Conservation (phyloP, 2,888 invertebrate genomes). For the Cephus nigrinus region DNA sequence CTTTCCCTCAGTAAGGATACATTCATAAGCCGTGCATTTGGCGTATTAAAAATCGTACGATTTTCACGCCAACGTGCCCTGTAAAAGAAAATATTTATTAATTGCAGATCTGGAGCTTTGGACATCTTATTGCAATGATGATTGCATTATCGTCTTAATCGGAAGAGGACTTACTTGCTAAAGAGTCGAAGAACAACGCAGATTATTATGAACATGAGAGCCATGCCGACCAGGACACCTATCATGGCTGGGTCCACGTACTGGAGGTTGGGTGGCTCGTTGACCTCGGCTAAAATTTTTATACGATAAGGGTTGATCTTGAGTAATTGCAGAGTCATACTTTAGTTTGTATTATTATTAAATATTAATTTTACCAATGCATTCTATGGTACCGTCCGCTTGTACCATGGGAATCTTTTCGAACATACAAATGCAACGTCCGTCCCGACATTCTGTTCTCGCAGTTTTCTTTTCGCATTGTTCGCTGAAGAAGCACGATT, state of each 20-base stretch:
- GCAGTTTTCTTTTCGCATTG: conserved; percentile 81
- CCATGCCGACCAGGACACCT: conserved; percentile 89
- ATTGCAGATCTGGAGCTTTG: not conserved
- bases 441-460: conserved; percentile 84
- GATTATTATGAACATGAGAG: conserved; percentile 93
- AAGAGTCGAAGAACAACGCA: conserved; percentile 92
- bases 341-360: not conserved
- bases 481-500: conserved; percentile 84
- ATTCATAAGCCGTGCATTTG: conserved; percentile 94
- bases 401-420: conserved; percentile 79
- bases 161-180: conserved; percentile 79
- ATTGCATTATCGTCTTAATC: not conserved
- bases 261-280: conserved; percentile 73
- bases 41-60: conserved; percentile 93
- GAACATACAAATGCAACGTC: conserved; percentile 82
- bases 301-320: not conserved
- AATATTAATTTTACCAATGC: conserved; percentile 72
- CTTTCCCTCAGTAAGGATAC: conserved; percentile 85
- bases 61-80: conserved; percentile 94
- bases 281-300: conserved; percentile 67
- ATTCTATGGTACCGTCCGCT: conserved; percentile 78
- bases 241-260: conserved; percentile 92
- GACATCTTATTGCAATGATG: not conserved
- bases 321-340: not conserved
- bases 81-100: conserved; percentile 30